Percentiles rank a stretch among this genome's conserved stretches.
Conservation (phyloP, 37 sponge, comb jelly and placozoan genomes). For the Chondrilla cf. caribensis region DNA sequence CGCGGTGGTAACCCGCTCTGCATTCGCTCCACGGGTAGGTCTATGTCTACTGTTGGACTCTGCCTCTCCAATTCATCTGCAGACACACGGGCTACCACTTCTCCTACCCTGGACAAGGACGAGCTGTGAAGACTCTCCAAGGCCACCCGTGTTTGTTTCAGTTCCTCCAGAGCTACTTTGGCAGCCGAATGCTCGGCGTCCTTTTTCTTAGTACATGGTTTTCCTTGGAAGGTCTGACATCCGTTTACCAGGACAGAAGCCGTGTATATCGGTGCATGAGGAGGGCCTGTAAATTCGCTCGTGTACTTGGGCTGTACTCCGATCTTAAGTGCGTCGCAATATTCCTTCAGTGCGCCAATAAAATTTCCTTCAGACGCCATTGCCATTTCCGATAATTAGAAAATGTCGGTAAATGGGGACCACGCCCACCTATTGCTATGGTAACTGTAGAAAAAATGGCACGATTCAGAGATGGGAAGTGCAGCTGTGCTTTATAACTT, state of each 20-base stretch:
- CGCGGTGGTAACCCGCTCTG: neutral
- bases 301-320: neutral
- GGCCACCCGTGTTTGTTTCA: neutral
- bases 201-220: neutral
- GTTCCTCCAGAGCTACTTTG: neutral
- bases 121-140: neutral
- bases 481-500: too few relatives aligned
- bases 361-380: neutral
- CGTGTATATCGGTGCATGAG: neutral
- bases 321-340: neutral
- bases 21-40: neutral
- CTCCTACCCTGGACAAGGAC: neutral
- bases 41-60: too few relatives aligned
- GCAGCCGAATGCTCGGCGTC: conserved; percentile 23
- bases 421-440: too few relatives aligned
- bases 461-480: too few relatives aligned
- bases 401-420: too few relatives aligned
- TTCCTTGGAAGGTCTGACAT: neutral
- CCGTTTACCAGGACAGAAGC: neutral
- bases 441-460: too few relatives aligned
- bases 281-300: neutral
- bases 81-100: neutral
- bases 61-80: neutral
- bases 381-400: neutral
- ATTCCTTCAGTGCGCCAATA: neutral